Evolutionary conservation across 2,113 vertebrate species (phyloP).

Genomic region (Campylorhamphus procurvoides): DNA sequence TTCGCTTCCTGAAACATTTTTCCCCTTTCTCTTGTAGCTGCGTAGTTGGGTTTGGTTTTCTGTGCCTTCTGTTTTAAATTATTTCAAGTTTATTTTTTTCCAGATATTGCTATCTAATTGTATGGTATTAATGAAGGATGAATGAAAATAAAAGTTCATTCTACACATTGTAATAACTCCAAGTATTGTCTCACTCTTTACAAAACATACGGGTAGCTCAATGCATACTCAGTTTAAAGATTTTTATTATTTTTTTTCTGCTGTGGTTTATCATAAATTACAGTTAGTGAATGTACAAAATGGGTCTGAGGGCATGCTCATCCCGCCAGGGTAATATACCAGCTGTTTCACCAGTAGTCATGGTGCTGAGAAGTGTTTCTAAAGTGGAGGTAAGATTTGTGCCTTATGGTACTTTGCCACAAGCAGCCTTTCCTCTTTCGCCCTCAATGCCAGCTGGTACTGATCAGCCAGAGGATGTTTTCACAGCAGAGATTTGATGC

Average conservation of each 20-base stretch:
- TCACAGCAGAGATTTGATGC: neutral
- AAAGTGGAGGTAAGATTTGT: neutral
- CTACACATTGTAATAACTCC: slow-evolving; percentile 15
- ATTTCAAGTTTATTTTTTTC: slow-evolving; percentile 57
- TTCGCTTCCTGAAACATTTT: slow-evolving; percentile 4
- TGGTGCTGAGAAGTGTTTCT: neutral
- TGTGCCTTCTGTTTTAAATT: slow-evolving; percentile 79
- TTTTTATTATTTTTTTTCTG: neutral
- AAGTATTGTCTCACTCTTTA: slow-evolving; percentile 14
- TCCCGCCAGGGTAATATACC: neutral
- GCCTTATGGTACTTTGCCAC: neutral
- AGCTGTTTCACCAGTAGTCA: neutral
- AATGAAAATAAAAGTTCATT: slow-evolving; percentile 73
- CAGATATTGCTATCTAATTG: slow-evolving; percentile 47
- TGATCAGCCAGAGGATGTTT: neutral
- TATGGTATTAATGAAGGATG: slow-evolving; percentile 68
- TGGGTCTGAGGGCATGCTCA: neutral
- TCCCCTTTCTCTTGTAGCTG: slow-evolving; percentile 29
- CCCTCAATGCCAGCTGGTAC: neutral
- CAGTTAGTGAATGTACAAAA: neutral
- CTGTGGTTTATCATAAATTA: neutral
- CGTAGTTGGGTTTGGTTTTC: slow-evolving; percentile 69
- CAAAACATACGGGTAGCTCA: neutral
- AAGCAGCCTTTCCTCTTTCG: neutral
- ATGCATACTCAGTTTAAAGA: neutral